Base-by-base conservation (phyloP, 1,140 invertebrate genomes). In the Lethocerus indicus region DNA sequence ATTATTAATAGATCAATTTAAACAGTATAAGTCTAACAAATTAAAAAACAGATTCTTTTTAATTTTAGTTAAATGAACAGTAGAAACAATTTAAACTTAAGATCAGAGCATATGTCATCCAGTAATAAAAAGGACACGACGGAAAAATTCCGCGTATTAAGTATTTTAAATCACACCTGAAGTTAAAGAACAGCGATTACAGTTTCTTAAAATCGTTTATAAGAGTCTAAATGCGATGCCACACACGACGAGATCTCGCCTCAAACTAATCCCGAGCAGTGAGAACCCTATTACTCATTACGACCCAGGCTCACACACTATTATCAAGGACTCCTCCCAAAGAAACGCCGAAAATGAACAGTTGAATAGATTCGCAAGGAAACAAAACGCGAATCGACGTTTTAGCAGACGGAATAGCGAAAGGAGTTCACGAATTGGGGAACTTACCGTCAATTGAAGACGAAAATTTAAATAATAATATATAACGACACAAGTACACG, bases 271-370 rank as follows among this genome's bases (percentile, higher is more conserved):
- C 13, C 21, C 41, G 23, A 43, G 25, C 20, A 21, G 13, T n/a
- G n/a, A 43, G 14, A 20, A 21, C 41, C 16, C n/a, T 14, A 43
- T 14, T 23, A 43, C 25, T 18, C 25, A 14, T n/a, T 23, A 23
- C 14, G 23, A 43, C 41, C 16, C n/a, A 43, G 41, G 32, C 24
- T 24, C 28, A 41, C 39, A 49, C 25, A 28, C 45, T 47, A 42
- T 42, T 40, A 49, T 28, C 37, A 42, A 25, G 37, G 48, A 49
- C 48, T 49, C 48, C 48, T 49, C 48, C 48, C 48, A 41, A 32
- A 32, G 18, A 40, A 49, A 42, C n/a, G 26, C 26, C 25, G 26
- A 28, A 49, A 49, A 26, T 24, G 35, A 14, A 23, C 36, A 49
- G 23, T 39, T 18, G 12, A 25, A 40, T 16, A 39, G 9, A 2